Conservation (phyloP, 2,797 vertebrate species). For the Zalophus californianus region DNA sequence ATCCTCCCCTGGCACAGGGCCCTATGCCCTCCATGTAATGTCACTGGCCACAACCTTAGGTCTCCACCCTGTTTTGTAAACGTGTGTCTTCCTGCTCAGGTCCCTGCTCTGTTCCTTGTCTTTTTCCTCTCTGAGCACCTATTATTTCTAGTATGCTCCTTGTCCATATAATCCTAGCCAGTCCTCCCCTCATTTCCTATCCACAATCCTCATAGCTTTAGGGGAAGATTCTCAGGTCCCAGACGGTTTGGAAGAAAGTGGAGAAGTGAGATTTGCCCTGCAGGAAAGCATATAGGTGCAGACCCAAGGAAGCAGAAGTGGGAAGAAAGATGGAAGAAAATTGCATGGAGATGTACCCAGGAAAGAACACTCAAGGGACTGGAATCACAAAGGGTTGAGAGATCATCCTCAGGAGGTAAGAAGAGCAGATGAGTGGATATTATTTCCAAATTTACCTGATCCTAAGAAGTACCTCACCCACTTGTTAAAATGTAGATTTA, state of each 20-base stretch:
- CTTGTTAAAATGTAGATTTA: neutral
- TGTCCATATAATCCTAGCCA: neutral
- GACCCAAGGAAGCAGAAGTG: neutral
- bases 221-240: neutral
- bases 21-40: fast-evolving
- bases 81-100: neutral
- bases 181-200: neutral
- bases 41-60: neutral
- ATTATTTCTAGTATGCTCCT: neutral
- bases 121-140: neutral
- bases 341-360: neutral
- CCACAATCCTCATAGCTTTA: neutral
- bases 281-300: neutral
- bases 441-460: neutral
- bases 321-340: neutral
- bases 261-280: neutral
- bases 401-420: neutral
- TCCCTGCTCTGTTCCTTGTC: neutral
- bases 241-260: neutral
- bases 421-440: neutral
- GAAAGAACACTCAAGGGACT: neutral
- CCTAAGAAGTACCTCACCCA: neutral
- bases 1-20: neutral
- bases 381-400: neutral
- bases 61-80: neutral